phyloP scores from a whole-genome alignment of 2,797 vertebrate species.

The Astyanax mexicanus region DNA sequence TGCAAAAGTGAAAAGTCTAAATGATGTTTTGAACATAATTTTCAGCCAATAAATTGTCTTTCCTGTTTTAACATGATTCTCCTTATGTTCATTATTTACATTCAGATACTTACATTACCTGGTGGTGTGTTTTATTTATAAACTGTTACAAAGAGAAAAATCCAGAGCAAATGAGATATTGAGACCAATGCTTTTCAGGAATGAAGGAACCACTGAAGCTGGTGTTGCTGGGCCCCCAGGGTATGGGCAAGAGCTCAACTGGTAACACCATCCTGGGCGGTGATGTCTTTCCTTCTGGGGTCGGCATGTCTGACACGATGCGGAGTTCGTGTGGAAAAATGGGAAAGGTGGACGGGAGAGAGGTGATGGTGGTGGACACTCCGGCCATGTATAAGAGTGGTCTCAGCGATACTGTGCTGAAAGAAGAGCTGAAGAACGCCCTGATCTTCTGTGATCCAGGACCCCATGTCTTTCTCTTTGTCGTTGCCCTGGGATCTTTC shows the following conservation, averaged over 20 bases:
- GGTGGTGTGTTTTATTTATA: too few relatives aligned
- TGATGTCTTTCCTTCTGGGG: slow-evolving; percentile 30
- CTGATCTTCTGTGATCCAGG: too few relatives aligned
- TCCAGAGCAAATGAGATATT: slow-evolving; percentile 29
- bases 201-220: slow-evolving; percentile 30
- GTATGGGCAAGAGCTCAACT: slow-evolving; percentile 47
- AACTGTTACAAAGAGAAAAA: not conserved
- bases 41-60: too few relatives aligned
- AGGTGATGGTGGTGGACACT: slow-evolving; percentile 47
- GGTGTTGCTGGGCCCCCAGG: slow-evolving; percentile 45
- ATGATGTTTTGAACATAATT: too few relatives aligned
- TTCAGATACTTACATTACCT: too few relatives aligned
- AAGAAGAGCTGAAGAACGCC: too few relatives aligned
- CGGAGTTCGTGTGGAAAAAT: slow-evolving; percentile 24
- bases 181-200: slow-evolving; percentile 43
- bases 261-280: slow-evolving; percentile 46
- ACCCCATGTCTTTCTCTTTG: too few relatives aligned
- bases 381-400: slow-evolving; percentile 42
- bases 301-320: slow-evolving; percentile 38
- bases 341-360: slow-evolving; percentile 28
- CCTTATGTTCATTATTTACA: too few relatives aligned
- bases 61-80: too few relatives aligned
- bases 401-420: too few relatives aligned
- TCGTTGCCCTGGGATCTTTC: too few relatives aligned
- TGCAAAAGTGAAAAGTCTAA: too few relatives aligned